Conservation (phyloP, 2,797 vertebrate genomes). For the Artibeus lituratus region DNA sequence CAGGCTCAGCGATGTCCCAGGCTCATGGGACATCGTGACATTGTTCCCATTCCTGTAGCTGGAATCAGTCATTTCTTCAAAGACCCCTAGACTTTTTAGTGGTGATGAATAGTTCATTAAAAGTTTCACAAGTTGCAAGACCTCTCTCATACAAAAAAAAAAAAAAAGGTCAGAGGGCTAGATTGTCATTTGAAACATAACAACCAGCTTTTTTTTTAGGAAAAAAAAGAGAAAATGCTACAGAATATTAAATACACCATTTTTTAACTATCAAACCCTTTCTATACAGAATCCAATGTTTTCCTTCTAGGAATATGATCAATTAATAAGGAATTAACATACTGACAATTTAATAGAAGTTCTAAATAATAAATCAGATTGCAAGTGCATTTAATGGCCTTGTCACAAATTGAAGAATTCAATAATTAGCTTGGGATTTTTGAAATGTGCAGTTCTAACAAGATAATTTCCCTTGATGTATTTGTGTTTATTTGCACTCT, state of each 20-base stretch:
- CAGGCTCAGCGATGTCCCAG: neutral
- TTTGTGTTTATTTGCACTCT: neutral
- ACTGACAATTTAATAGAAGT: neutral
- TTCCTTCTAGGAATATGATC: neutral
- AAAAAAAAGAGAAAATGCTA: neutral
- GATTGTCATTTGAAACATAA: neutral
- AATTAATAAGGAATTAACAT: neutral
- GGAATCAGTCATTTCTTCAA: neutral
- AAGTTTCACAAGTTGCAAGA: neutral
- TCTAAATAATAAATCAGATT: neutral
- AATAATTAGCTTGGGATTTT: neutral
- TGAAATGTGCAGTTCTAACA: neutral
- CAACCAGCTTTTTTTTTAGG: neutral
- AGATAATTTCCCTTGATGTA: neutral
- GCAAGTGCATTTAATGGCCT: neutral
- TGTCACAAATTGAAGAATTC: neutral
- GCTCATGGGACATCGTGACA: neutral
- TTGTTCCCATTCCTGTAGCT: neutral
- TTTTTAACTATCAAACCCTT: neutral
- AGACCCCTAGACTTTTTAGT: neutral
- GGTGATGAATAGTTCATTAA: neutral
- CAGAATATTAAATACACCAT: neutral
- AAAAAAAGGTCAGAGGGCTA: neutral
- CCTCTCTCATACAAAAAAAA: neutral
- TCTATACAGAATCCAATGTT: slow-evolving; percentile 6